Percentiles rank a stretch among this genome's conserved stretches.
Conservation (phyloP, 2,888 invertebrate genomes). For the Bembecia ichneumoniformis region DNA sequence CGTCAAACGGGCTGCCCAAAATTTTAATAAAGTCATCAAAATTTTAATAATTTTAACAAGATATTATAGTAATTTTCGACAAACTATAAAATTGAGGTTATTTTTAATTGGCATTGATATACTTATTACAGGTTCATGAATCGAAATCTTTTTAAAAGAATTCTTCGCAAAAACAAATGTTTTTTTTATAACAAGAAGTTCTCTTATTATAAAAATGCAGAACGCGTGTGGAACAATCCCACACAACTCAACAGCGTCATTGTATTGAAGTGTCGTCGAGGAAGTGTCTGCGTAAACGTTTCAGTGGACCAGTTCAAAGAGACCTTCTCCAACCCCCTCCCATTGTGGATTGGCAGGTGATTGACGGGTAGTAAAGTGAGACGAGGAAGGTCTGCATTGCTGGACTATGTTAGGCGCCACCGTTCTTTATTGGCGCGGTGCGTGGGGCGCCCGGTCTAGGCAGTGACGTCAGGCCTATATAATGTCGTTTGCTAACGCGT, state of each 20-base stretch:
- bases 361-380: constrained; percentile 10
- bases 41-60: no score
- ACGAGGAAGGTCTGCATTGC: constrained; percentile 14
- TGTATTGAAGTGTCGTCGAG: constrained; percentile 25
- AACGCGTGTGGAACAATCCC: background rate
- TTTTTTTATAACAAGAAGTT: no score
- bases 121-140: no score
- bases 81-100: no score
- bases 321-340: constrained; percentile 10
- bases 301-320: constrained; percentile 12
- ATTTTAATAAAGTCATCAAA: no score
- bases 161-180: no score
- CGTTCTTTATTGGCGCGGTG: constrained; percentile 30
- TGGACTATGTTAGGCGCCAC: constrained; percentile 34
- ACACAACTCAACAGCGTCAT: constrained; percentile 18
- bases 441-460: background rate
- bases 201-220: no score
- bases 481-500: background rate
- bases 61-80: no score
- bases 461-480: constrained; percentile 11
- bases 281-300: constrained; percentile 23
- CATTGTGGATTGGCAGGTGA: constrained; percentile 7
- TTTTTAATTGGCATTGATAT: no score
- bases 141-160: no score
- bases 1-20: no score